Percentiles rank a stretch among this genome's conserved stretches.
Conservation (phyloP, 2,797 vertebrate species). For the Cyprinodon diabolis region DNA sequence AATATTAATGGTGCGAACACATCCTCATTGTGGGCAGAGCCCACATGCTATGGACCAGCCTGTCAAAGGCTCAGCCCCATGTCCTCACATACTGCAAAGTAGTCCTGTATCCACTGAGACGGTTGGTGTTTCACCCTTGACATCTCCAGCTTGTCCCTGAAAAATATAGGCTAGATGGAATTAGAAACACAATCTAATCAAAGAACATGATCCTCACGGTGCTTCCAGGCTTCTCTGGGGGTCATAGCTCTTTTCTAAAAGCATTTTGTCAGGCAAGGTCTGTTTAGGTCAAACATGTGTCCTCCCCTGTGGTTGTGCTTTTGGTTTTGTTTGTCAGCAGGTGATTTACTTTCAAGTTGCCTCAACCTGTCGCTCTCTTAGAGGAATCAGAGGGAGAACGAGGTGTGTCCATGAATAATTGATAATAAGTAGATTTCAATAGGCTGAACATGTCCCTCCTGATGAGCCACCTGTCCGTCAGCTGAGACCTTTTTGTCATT, state of each 20-base stretch:
- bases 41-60: no score
- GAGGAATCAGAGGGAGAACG: slow-evolving; percentile 26
- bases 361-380: slow-evolving; percentile 41
- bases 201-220: no score
- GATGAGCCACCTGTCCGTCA: slow-evolving; percentile 79
- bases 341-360: slow-evolving; percentile 12
- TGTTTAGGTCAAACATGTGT: neutral
- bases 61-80: no score
- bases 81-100: no score
- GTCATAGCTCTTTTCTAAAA: neutral
- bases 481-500: slow-evolving; percentile 45
- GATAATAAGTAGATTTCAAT: slow-evolving; percentile 84
- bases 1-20: no score
- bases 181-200: no score
- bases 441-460: slow-evolving; percentile 78
- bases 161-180: no score
- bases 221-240: neutral
- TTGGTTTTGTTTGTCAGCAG: slow-evolving; percentile 39
- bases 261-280: neutral
- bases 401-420: slow-evolving; percentile 78
- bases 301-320: slow-evolving; percentile 1
- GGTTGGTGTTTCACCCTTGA: no score
- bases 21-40: no score
- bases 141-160: no score
- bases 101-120: no score